Base-by-base conservation (phyloP, 2,888 invertebrate species). In the Rhagonycha fulva region DNA sequence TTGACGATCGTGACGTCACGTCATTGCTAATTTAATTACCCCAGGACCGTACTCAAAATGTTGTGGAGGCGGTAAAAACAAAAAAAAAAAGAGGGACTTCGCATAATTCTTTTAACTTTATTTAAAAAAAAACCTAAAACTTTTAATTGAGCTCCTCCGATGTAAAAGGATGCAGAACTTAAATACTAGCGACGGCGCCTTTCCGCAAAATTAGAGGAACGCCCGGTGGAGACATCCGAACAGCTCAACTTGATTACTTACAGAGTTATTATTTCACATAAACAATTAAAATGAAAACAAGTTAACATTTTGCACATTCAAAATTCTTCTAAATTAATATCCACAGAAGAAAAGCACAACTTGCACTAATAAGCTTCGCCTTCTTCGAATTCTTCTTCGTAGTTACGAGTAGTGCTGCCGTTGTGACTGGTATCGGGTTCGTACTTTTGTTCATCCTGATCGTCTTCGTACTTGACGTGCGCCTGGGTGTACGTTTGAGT, bases 401-500 rank as follows among this genome's bases (percentile, higher is more conserved):
- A 82, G 62, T 82, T 80, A 72, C 87, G 88, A 79, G 87, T 83
- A 68, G 87, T 47, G 83, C 88, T 88, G 69, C 87, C 88, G 67
- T 88, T 87, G 12, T 87, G 84, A 68, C 87, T 84, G 80, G 89
- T 89, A 60, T 89, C 89, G 0, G 94, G 93, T 83, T 93, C 90
- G 86, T 94, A 94, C 83, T 95, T 94, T 82, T 93, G 92, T 83
- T 95, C 94, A 67, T 93, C 91, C 71, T 94, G 89, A n/a, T 86
- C 87, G 11, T 91, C 91, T 84, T 93, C 93, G 84, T 92, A 93
- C 83, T 94, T 94, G 81, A 94, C 91, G 77, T 91, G 91, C 7
- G 91, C 89, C 76, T 91, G 91, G 82, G 91, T 90, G 72, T 92
- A 91, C 23, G 91, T 89, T 77, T 92, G 87, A 26, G 88, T 83